Evolutionary conservation across 2,797 vertebrate genomes (phyloP).

Genomic region (Siniperca scherzeri): DNA sequence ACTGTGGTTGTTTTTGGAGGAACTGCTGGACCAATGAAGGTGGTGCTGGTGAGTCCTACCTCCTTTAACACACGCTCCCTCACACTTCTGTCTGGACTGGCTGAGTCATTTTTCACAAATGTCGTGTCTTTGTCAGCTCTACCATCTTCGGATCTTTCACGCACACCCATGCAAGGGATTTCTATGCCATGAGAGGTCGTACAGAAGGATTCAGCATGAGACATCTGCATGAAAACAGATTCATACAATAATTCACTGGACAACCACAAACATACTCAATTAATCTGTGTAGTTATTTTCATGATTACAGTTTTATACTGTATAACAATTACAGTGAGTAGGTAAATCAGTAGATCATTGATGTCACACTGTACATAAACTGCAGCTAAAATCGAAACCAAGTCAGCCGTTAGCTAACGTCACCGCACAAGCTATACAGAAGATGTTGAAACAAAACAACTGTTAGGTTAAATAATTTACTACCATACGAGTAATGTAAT

Average conservation of each 20-base stretch:
- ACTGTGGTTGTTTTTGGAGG: slow-evolving; percentile 36
- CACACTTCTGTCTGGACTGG: slow-evolving; percentile 4
- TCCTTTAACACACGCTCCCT: slow-evolving; percentile 73
- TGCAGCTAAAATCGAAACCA: not conserved
- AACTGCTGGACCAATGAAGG: slow-evolving; percentile 84
- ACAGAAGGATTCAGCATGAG: slow-evolving; percentile 17
- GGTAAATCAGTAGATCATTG: too few species aligned
- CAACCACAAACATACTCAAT: not conserved
- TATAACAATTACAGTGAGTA: not conserved
- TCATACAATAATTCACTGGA: accelerated
- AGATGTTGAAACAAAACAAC: not conserved
- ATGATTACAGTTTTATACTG: not conserved
- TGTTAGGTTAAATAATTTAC: not conserved
- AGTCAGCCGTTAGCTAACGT: not conserved
- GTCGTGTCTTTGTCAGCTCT: not conserved
- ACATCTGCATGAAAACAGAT: slow-evolving; percentile 66
- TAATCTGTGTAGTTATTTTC: not conserved
- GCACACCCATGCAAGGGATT: not conserved
- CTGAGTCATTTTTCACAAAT: not conserved
- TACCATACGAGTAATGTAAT: too few species aligned
- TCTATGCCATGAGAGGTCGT: not conserved
- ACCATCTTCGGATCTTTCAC: not conserved
- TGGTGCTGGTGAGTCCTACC: slow-evolving; percentile 79
- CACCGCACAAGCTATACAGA: not conserved
- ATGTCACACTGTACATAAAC: not conserved